Evolutionary conservation across 2,113 vertebrate genomes (phyloP).

Genomic region (Megaceryle torquata): DNA sequence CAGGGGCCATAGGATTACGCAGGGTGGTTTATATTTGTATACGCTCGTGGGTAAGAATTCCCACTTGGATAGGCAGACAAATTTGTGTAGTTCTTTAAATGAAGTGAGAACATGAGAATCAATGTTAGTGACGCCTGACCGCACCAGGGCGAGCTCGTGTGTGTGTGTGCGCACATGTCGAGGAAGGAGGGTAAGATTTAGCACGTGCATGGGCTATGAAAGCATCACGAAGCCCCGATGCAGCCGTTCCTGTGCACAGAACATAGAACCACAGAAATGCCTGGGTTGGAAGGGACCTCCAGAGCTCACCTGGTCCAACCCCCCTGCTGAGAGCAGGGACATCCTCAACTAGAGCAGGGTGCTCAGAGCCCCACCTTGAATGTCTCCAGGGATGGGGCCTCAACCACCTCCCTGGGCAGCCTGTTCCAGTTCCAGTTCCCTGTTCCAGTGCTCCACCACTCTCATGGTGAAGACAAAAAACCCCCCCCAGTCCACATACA

Average conservation of each 20-base stretch:
- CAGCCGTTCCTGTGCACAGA: not conserved
- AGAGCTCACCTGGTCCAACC: too few relatives aligned
- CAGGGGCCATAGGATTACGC: rapidly evolving
- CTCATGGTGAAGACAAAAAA: too few relatives aligned
- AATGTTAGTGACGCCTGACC: rapidly evolving
- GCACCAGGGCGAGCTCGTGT: not conserved
- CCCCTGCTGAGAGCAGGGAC: too few relatives aligned
- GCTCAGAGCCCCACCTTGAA: too few relatives aligned
- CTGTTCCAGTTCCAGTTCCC: too few relatives aligned
- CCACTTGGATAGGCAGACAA: rapidly evolving
- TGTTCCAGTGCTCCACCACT: too few relatives aligned
- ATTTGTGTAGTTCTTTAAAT: not conserved
- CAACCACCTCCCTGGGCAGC: too few relatives aligned
- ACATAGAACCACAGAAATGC: too few relatives aligned
- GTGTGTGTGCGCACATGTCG: rapidly evolving
- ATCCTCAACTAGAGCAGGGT: too few relatives aligned
- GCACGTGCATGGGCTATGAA: not conserved
- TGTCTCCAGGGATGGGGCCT: too few relatives aligned
- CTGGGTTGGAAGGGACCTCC: too few relatives aligned
- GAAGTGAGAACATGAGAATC: rapidly evolving
- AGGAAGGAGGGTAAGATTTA: not conserved
- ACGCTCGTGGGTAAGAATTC: rapidly evolving
- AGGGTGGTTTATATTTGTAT: not conserved
- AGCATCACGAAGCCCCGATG: rapidly evolving
- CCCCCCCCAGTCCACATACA: not conserved